phyloP scores from a whole-genome alignment of 2,113 vertebrate genomes.

The Pachycephala philippinensis region DNA sequence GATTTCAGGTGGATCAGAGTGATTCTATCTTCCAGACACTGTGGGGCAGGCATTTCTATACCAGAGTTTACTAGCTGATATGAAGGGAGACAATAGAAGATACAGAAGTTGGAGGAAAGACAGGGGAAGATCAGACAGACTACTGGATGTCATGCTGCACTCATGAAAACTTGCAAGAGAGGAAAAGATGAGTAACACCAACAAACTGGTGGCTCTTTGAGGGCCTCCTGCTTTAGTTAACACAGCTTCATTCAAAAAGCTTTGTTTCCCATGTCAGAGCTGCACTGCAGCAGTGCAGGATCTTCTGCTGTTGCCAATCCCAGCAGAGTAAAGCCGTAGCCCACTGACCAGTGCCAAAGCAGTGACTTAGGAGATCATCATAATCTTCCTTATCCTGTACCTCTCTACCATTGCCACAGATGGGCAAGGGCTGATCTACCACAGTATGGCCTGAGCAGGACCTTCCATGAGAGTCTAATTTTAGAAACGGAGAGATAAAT shows the following conservation, averaged over 20 bases:
- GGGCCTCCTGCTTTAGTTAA: neutral
- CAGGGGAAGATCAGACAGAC: neutral
- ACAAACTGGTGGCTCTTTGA: neutral
- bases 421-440: constrained; percentile 9
- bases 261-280: neutral
- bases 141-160: neutral
- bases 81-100: neutral
- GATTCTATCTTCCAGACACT: neutral
- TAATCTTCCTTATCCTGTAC: constrained; percentile 29
- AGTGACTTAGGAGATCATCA: constrained; percentile 20
- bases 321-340: neutral
- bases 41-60: neutral
- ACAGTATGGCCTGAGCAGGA: neutral
- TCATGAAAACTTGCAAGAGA: neutral
- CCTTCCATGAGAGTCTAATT: constrained; percentile 32
- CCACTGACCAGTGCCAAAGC: neutral
- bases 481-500: neutral
- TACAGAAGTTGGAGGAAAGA: neutral
- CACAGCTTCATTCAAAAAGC: neutral
- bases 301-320: neutral
- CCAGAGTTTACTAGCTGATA: neutral
- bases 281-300: neutral
- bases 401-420: neutral
- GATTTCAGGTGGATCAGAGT: neutral
- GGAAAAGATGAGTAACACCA: neutral